phyloP scores from a whole-genome alignment of 2,888 invertebrate genomes.

The Homarus gammarus region DNA sequence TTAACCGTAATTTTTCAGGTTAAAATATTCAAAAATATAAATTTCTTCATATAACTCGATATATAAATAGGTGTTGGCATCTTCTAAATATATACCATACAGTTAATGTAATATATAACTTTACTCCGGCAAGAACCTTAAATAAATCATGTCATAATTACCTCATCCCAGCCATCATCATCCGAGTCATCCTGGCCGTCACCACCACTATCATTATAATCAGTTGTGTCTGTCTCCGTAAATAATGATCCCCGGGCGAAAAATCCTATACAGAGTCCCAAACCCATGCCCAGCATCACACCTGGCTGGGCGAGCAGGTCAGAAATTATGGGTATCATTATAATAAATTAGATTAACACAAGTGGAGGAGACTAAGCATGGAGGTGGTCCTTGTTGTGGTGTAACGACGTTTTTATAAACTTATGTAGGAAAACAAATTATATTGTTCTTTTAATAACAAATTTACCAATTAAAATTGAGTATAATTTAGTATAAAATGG shows the following conservation, averaged over 20 bases:
- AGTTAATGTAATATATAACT: no score
- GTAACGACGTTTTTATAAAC: neutral
- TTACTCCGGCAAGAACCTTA: no score
- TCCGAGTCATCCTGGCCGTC: constrained; percentile 36
- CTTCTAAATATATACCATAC: no score
- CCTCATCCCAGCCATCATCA: constrained; percentile 63
- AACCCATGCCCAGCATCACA: constrained; percentile 65
- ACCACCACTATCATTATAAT: constrained; percentile 1
- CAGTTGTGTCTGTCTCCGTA: neutral
- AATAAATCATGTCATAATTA: no score
- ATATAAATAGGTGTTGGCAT: no score
- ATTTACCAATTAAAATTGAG: no score
- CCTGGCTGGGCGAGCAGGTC: constrained; percentile 60
- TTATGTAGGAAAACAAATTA: no score
- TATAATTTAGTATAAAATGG: no score
- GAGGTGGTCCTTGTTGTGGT: neutral
- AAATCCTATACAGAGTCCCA: constrained; percentile 66
- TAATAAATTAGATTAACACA: neutral
- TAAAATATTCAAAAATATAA: no score
- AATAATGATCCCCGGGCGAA: constrained; percentile 50
- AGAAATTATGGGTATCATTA: constrained; percentile 62
- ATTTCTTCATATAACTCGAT: no score
- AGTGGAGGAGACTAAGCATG: neutral
- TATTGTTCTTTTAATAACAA: no score
- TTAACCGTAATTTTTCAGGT: no score